Conservation (phyloP, 2,888 invertebrate genomes). For the Steinernema hermaphroditum region DNA sequence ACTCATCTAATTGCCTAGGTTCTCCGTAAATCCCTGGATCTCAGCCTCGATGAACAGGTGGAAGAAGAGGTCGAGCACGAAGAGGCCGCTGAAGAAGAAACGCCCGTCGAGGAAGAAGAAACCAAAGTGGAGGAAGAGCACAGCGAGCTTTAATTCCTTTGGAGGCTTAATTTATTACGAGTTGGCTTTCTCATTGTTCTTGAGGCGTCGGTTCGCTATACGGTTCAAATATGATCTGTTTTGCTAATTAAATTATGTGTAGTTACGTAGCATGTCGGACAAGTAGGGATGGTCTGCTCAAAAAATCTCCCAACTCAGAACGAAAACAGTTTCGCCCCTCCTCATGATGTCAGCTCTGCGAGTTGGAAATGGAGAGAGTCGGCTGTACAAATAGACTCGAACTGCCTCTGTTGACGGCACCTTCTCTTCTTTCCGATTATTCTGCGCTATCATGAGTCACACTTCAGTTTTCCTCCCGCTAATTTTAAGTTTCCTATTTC, state of each 20-base stretch:
- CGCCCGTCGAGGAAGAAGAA: constrained; percentile 64
- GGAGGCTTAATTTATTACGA: background rate
- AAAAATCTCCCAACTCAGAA: too few relatives aligned
- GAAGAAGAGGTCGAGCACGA: constrained; percentile 71
- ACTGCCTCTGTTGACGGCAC: too few relatives aligned
- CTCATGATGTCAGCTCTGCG: too few relatives aligned
- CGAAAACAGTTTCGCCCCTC: too few relatives aligned
- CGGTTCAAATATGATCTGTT: background rate
- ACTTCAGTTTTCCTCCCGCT: too few relatives aligned
- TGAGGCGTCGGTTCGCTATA: background rate
- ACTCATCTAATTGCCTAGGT: constrained; percentile 67
- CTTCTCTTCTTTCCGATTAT: too few relatives aligned
- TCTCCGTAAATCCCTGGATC: constrained; percentile 73
- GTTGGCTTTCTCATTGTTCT: background rate
- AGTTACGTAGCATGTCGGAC: too few relatives aligned
- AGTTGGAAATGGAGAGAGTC: too few relatives aligned
- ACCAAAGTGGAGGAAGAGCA: constrained; percentile 65
- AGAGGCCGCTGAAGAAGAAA: constrained; percentile 44
- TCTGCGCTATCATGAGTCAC: too few relatives aligned
- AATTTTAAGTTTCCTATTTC: too few relatives aligned
- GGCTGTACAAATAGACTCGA: too few relatives aligned
- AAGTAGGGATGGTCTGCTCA: too few relatives aligned
- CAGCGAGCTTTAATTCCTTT: constrained; percentile 54
- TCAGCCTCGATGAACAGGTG: constrained; percentile 66
- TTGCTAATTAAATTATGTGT: background rate